phyloP scores from a whole-genome alignment of 2,888 invertebrate genomes.

The Dendrolimus pini region DNA sequence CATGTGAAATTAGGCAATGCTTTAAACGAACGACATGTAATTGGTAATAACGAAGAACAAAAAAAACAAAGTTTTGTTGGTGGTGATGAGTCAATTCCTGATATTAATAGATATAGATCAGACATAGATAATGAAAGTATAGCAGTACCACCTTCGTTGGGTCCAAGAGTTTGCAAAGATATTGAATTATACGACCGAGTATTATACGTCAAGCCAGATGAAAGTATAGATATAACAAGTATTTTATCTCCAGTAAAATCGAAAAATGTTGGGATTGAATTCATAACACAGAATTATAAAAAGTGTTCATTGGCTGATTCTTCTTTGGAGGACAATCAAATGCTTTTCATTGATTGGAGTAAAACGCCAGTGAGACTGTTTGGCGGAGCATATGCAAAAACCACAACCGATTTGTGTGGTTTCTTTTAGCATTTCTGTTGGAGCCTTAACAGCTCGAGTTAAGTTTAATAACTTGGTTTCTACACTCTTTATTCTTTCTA shows the following conservation, averaged over 20 bases:
- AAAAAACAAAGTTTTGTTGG: slow-evolving; percentile 52
- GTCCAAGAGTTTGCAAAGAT: slow-evolving; percentile 51
- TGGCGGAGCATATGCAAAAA: slow-evolving; percentile 79
- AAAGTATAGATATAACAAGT: slow-evolving; percentile 48
- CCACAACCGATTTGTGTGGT: slow-evolving; percentile 77
- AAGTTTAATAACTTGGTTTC: no score
- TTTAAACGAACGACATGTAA: slow-evolving; percentile 47
- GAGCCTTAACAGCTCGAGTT: no score
- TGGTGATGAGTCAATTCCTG: slow-evolving; percentile 51
- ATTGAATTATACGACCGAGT: slow-evolving; percentile 39
- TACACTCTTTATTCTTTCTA: no score
- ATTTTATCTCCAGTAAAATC: slow-evolving; percentile 48
- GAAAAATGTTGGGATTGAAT: slow-evolving; percentile 50
- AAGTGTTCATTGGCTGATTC: slow-evolving; percentile 53
- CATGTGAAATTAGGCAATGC: slow-evolving; percentile 61
- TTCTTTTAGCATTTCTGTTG: slow-evolving; percentile 47
- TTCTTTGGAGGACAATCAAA: slow-evolving; percentile 29
- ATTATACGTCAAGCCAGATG: slow-evolving; percentile 54
- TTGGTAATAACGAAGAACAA: slow-evolving; percentile 39
- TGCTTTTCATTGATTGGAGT: slow-evolving; percentile 78
- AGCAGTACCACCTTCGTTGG: slow-evolving; percentile 38
- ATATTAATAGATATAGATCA: slow-evolving; percentile 52
- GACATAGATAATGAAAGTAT: slow-evolving; percentile 33
- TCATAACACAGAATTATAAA: slow-evolving; percentile 55
- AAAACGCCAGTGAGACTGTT: slow-evolving; percentile 80